phyloP scores from a whole-genome alignment of 2,888 invertebrate genomes.

The Trachelus stipa region DNA sequence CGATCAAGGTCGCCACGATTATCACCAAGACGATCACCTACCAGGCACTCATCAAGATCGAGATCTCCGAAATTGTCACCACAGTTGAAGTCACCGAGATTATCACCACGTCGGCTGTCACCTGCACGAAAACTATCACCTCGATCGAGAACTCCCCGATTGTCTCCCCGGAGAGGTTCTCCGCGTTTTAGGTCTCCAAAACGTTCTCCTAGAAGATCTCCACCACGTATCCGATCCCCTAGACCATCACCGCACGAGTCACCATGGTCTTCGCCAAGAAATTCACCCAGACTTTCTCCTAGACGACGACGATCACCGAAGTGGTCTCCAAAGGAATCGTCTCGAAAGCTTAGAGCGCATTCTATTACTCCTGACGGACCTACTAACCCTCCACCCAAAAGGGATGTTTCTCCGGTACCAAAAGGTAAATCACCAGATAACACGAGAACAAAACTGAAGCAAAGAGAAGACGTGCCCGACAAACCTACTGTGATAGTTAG shows the following conservation, averaged over 20 bases:
- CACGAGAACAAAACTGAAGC: slow-evolving; percentile 21
- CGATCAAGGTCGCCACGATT: slow-evolving; percentile 43
- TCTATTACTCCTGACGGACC: slow-evolving; percentile 43
- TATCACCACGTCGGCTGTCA: slow-evolving; percentile 35
- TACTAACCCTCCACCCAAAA: slow-evolving; percentile 15
- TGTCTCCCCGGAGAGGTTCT: slow-evolving; percentile 8
- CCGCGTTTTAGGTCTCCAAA: slow-evolving; percentile 24
- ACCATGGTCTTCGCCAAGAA: slow-evolving; percentile 29
- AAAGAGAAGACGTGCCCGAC: slow-evolving; percentile 31
- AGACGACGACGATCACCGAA: slow-evolving; percentile 42
- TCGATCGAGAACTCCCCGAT: slow-evolving; percentile 29
- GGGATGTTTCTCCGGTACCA: slow-evolving; percentile 26
- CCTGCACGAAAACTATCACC: slow-evolving; percentile 36
- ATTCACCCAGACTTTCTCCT: slow-evolving; percentile 50
- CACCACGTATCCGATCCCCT: slow-evolving; percentile 21
- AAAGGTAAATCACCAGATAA: slow-evolving; percentile 32
- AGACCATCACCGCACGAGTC: slow-evolving; percentile 15
- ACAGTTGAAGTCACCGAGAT: slow-evolving; percentile 45
- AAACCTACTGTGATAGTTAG: slow-evolving; percentile 6
- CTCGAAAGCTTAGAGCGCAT: slow-evolving; percentile 35
- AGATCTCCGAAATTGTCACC: slow-evolving; percentile 25
- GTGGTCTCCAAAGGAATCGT: slow-evolving; percentile 50
- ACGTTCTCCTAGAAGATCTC: slow-evolving; percentile 25
- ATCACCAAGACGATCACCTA: slow-evolving; percentile 35
- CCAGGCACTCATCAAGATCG: not conserved